phyloP scores from a whole-genome alignment of 1,140 invertebrate species.

The Aphaenogaster floridana region DNA sequence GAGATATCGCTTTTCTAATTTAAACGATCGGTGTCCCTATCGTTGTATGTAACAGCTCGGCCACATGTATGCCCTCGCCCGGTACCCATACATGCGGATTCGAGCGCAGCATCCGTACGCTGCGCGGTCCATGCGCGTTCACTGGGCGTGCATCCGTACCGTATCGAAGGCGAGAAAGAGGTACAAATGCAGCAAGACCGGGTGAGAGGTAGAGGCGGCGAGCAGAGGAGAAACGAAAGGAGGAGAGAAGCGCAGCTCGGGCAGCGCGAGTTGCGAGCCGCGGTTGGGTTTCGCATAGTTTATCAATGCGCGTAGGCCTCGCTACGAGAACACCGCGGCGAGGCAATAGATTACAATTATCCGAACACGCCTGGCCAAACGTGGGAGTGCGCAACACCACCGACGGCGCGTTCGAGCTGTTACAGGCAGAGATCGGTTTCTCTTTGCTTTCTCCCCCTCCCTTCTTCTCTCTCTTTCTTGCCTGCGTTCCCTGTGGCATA shows the following conservation, averaged over 20 bases:
- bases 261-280: constrained; percentile 53
- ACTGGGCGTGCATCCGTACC: constrained; percentile 19
- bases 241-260: constrained; percentile 31
- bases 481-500: background rate
- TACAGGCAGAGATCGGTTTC: constrained; percentile 61
- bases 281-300: constrained; percentile 75
- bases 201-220: background rate
- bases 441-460: constrained; percentile 30
- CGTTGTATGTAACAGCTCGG: constrained; percentile 21
- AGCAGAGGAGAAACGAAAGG: constrained; percentile 21
- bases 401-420: constrained; percentile 52
- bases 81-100: background rate
- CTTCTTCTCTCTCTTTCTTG: background rate
- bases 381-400: constrained; percentile 73
- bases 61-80: background rate
- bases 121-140: constrained; percentile 28
- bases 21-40: constrained; percentile 24
- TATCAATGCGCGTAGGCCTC: constrained; percentile 78
- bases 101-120: constrained; percentile 13
- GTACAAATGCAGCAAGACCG: background rate
- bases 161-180: constrained; percentile 1
- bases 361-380: constrained; percentile 78
- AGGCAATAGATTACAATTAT: constrained; percentile 83
- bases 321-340: constrained; percentile 71
- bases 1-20: constrained; percentile 71